A percentile compares a stretch with the other conserved stretches of the same genome.
Conservation (phyloP, 2,888 invertebrate genomes). For the Panopea generosa region DNA sequence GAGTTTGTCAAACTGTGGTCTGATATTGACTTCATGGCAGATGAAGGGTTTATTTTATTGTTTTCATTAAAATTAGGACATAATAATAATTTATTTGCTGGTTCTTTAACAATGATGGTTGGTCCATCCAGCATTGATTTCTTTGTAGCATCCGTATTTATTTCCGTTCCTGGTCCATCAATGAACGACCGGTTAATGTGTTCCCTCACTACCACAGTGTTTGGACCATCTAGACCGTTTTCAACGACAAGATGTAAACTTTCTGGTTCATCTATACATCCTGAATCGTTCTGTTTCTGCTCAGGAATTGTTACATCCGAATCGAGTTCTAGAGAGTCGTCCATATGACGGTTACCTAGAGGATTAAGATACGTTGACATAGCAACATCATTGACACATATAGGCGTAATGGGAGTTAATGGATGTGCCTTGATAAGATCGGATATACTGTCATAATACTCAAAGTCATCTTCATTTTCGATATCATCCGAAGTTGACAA, state of each 20-base stretch:
- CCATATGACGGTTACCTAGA: conserved; percentile 40
- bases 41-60: background rate
- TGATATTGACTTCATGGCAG: conserved; percentile 6
- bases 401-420: conserved; percentile 31
- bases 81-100: too few species aligned
- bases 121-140: background rate
- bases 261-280: conserved; percentile 20
- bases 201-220: conserved; percentile 29
- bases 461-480: conserved; percentile 61
- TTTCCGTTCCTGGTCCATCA: background rate
- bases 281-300: conserved; percentile 19
- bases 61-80: background rate
- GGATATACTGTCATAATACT: conserved; percentile 60
- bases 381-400: conserved; percentile 43
- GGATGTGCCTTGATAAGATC: conserved; percentile 57
- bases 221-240: conserved; percentile 38
- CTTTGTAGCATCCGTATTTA: background rate
- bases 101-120: background rate
- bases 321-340: conserved; percentile 39
- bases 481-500: conserved; percentile 54
- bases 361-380: conserved; percentile 62
- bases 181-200: background rate
- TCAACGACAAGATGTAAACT: conserved; percentile 49
- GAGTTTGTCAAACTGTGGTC: conserved; percentile 17
- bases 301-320: conserved; percentile 15